Base-by-base conservation (phyloP, 2,113 vertebrate genomes). In the Nymphicus hollandicus region DNA sequence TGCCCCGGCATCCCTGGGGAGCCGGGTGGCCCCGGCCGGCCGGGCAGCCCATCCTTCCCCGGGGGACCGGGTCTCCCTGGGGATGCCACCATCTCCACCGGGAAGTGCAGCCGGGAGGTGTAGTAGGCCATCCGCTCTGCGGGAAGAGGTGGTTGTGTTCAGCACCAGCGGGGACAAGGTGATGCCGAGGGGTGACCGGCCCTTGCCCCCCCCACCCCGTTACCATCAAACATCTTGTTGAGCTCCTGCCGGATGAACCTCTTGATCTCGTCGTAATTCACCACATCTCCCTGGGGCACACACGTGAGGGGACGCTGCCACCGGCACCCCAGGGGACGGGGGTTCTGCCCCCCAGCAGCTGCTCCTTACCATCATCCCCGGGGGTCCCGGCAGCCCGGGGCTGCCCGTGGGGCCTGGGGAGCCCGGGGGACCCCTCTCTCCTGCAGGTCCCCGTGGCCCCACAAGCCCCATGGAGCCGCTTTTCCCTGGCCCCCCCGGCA, bases 71-170 rank as follows among this genome's bases (percentile, higher is more conserved):
- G 99, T 65, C 99, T 97, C 22, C 99, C 99, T 0, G 99, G 99
- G 7, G 98, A 96, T 1, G 99, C 97, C 20, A 97, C 98, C 98
- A 98, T 98, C 95, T 99, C 99, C 85, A 99, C 96, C 1, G 99
- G 99, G 97, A 96, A 98, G 76, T 99, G 99, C 97, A 99, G 97
- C 55, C 99, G 98, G 35, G 99, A 99, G 95, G 99, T 98, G 94
- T 99, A 99, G 95, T 99, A 99, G 1, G 96, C 98, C 98, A 99
- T 99, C 68, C 99, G 98, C 98, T 99, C 99, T 99, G 98, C 8
- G 49, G 93, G 93, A 41, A 93, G 56, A 69, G 60, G 78, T 6
- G 3, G 9, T 7, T 2, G 3, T 0, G 17, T 47, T 95, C 91
- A 91, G 83, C 2, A 1, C 53, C 9, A 0, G 41, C 0, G 4